Evolutionary conservation across 2,888 invertebrate species (phyloP), one percentile per base, ranked within the genome.

Genomic region (Matsumyia berberina): DNA sequence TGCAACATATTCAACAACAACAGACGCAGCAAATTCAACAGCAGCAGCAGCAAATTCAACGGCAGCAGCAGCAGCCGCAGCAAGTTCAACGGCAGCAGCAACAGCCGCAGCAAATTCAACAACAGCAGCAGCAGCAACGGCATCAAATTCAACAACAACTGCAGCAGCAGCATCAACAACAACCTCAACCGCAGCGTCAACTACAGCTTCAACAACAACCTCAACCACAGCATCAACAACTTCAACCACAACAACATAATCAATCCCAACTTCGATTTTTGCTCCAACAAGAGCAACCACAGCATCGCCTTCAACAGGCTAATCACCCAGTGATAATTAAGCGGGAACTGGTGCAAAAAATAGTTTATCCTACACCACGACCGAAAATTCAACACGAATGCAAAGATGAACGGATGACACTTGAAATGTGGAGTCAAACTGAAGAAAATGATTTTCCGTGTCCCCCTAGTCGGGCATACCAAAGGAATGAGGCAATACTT

Each of bases 171-270:
- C 86, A 2, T 83, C 19, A 55, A 1, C 33, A 33, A 7, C 55
- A 42, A 35, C 9, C 35, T 35, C 0, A 49, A 15, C 5, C 5
- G 31, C 72, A 5, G 0, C 31, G 15, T 19, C 12, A 42, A 53
- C 42, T 5, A 24, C 2, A 9, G 8, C 17, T 44, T 15, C 44
- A 44, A 8, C 17, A 8, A 9, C 8, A 1, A 17, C 17, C 8
- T 5, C 44, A 67, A 3, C 74, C 37, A 29, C 51, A 62, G 6
- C 70, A 42, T 1, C 76, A 62, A 8, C 70, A 42, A 1, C 76
- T 74, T 6, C 86, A 74, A 24, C 58, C 53, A 15, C 86, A 87
- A 42, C 88, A 42, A 87, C 88, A 5, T n/a, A n/a, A n/a, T 5
- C 19, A 35, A 7, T 5, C 15, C 0, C n/a, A 29, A 19, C 24